phyloP scores from a whole-genome alignment of 2,888 invertebrate species.

The Drosophila lacicola region DNA sequence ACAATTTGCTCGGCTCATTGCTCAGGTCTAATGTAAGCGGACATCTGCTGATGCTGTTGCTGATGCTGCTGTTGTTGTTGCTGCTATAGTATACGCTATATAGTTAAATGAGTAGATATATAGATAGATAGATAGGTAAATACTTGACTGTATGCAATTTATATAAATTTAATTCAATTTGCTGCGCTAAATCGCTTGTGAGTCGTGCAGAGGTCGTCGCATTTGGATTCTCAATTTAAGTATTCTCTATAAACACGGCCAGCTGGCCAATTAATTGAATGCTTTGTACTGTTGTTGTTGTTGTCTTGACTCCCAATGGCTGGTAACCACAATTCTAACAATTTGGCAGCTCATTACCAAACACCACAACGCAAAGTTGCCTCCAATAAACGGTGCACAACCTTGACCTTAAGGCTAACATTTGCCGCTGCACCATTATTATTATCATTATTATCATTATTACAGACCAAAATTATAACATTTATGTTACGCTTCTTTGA shows the following conservation, averaged over 20 bases:
- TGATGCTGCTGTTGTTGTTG: not conserved
- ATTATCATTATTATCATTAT: slow-evolving; percentile 65
- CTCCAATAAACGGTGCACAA: slow-evolving; percentile 70
- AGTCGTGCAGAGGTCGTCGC: slow-evolving; percentile 65
- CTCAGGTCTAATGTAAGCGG: slow-evolving; percentile 73
- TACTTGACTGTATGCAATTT: slow-evolving; percentile 69
- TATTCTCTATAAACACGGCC: slow-evolving; percentile 58
- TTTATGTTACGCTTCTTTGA: slow-evolving; percentile 82
- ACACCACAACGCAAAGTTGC: slow-evolving; percentile 56
- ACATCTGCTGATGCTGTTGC: slow-evolving; percentile 55
- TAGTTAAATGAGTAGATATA: slow-evolving; percentile 14
- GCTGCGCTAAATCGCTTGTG: slow-evolving; percentile 71
- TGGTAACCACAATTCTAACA: slow-evolving; percentile 69
- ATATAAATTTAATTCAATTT: slow-evolving; percentile 80
- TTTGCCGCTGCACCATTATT: slow-evolving; percentile 41
- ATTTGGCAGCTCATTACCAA: slow-evolving; percentile 78
- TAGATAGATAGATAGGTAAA: slow-evolving; percentile 38
- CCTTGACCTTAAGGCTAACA: slow-evolving; percentile 73
- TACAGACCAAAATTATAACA: slow-evolving; percentile 75
- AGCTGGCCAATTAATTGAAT: slow-evolving; percentile 66
- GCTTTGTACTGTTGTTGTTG: slow-evolving; percentile 28
- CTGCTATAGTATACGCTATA: slow-evolving; percentile 31
- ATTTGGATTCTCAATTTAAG: slow-evolving; percentile 57
- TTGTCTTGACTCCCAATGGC: slow-evolving; percentile 48
- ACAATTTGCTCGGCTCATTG: slow-evolving; percentile 73